Evolutionary conservation across 2,888 invertebrate species (phyloP).

Genomic region (Acanthopleura granulata): DNA sequence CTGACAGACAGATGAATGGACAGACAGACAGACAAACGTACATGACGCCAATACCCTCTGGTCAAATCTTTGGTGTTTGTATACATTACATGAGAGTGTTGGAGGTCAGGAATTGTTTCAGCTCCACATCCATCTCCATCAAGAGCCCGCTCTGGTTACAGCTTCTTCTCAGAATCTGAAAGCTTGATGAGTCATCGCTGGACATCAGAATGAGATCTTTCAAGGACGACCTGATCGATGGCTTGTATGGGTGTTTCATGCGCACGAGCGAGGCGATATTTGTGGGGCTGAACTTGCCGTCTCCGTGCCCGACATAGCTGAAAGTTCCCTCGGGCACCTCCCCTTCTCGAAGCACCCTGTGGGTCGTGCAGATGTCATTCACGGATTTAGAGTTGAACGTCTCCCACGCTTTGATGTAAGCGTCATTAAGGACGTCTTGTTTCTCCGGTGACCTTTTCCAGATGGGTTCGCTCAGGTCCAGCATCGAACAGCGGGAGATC

Average conservation of each 20-base stretch:
- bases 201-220: no score
- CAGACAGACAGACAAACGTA: no score
- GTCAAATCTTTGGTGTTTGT: no score
- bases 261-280: neutral
- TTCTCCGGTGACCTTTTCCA: neutral
- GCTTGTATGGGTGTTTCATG: neutral
- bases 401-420: neutral
- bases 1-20: no score
- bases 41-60: no score
- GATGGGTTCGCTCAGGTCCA: neutral
- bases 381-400: neutral
- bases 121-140: neutral
- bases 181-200: no score
- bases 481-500: neutral
- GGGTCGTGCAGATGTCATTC: neutral
- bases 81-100: neutral
- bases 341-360: neutral
- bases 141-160: no score
- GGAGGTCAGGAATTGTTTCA: neutral
- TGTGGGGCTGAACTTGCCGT: neutral
- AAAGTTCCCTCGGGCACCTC: neutral
- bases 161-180: no score
- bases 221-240: no score
- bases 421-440: neutral
- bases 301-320: neutral